Percentiles rank a stretch among this genome's conserved stretches.
Evolutionary conservation across 2,113 vertebrate genomes (phyloP).

Genomic region (Ptilorrhoa leucosticta): DNA sequence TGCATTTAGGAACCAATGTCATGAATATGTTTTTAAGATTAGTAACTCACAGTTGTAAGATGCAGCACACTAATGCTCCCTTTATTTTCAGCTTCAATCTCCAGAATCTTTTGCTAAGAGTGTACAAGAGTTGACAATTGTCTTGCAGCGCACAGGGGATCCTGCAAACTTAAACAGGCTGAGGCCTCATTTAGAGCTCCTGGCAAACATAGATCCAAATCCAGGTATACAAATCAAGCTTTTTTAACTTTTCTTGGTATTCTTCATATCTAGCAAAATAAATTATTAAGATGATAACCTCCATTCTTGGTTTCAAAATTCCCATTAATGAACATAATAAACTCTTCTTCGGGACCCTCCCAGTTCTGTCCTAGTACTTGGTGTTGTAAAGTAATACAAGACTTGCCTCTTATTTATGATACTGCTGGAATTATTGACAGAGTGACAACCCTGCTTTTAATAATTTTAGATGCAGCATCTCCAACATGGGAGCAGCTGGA

Average conservation of each 20-base stretch:
- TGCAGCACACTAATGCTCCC: neutral
- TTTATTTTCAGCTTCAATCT: conserved; percentile 84
- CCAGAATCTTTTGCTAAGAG: conserved; percentile 97
- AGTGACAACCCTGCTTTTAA: neutral
- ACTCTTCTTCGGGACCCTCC: neutral
- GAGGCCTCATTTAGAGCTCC: conserved; percentile 88
- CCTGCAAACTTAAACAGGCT: conserved; percentile 93
- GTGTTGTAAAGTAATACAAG: neutral
- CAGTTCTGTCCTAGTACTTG: neutral
- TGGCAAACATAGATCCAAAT: conserved; percentile 95
- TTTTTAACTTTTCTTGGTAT: neutral
- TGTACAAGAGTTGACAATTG: conserved; percentile 94
- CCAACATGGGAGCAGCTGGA: conserved; percentile 94
- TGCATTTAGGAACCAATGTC: neutral
- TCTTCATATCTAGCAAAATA: neutral
- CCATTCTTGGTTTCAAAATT: neutral
- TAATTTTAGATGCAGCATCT: conserved; percentile 81
- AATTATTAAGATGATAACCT: neutral
- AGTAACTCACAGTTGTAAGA: neutral
- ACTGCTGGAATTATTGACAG: neutral
- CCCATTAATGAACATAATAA: neutral
- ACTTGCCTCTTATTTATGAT: neutral
- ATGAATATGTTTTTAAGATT: neutral
- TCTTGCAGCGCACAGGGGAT: conserved; percentile 93
- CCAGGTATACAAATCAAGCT: conserved; percentile 74